A percentile compares a stretch with the other conserved stretches of the same genome.
Evolutionary conservation across 53 echinoderm and acorn worm genomes (phyloP).

Genomic region (Holothuria leucospilota): DNA sequence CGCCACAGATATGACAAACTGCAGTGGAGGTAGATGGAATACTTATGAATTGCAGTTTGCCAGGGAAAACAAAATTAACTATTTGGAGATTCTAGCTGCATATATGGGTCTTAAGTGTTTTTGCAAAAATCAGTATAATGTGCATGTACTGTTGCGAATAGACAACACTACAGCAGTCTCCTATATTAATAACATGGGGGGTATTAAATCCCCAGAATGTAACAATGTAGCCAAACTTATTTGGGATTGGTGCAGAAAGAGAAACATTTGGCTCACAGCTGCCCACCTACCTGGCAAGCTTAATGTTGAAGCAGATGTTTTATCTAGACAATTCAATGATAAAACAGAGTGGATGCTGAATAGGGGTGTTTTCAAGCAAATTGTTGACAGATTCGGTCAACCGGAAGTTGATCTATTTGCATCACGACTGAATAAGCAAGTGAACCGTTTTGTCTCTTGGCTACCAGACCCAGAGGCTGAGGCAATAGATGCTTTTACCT

Average conservation of each 20-base stretch:
- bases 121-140: conserved; percentile 6
- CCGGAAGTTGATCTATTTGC: conserved; percentile 21
- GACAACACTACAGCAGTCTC: conserved; percentile 44
- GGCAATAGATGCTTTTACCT: conserved; percentile 24
- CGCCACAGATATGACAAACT: too few species aligned
- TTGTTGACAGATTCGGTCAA: not conserved
- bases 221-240: conserved; percentile 1
- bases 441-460: conserved; percentile 6
- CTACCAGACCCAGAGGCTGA: not conserved
- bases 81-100: conserved; percentile 61
- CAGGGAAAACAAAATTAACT: conserved; percentile 54
- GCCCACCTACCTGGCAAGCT: not conserved
- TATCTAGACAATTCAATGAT: conserved; percentile 30
- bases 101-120: conserved; percentile 63
- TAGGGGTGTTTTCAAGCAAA: not conserved
- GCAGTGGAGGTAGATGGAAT: not conserved
- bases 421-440: conserved; percentile 33
- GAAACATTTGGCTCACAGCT: conserved; percentile 17
- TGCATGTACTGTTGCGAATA: not conserved
- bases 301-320: conserved; percentile 31
- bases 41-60: not conserved
- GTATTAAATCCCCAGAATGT: not conserved
- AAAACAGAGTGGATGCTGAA: conserved; percentile 50
- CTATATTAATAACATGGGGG: too few species aligned
- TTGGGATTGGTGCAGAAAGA: conserved; percentile 10